Conservation (phyloP, 2,113 vertebrate species). For the Myotis brandtii region DNA sequence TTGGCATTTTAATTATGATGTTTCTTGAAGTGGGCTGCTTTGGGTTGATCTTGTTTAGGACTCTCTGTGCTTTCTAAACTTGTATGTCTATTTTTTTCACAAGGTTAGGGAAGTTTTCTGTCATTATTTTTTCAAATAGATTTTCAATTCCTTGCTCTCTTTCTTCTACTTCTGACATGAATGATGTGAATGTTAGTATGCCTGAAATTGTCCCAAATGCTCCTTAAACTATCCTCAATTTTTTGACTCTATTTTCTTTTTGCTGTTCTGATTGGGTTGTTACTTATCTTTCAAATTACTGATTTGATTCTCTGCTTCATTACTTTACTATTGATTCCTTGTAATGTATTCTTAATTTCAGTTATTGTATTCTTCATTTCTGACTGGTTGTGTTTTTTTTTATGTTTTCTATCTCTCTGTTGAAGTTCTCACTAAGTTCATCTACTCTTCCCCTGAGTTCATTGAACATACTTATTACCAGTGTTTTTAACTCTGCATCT, state of each 20-base stretch:
- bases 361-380: background rate
- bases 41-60: background rate
- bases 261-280: background rate
- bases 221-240: background rate
- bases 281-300: background rate
- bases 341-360: background rate
- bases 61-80: background rate
- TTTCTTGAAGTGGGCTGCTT: background rate
- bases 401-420: background rate
- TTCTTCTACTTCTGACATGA: background rate
- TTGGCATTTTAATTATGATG: background rate
- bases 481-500: background rate
- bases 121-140: background rate
- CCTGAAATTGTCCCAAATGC: background rate
- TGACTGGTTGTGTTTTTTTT: background rate
- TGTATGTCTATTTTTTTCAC: background rate
- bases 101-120: background rate
- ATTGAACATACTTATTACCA: background rate
- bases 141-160: background rate
- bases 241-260: background rate
- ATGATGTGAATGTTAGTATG: background rate
- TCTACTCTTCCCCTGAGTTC: background rate
- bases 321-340: background rate
- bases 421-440: background rate
- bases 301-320: background rate